Percentiles rank a stretch among this genome's conserved stretches.
phyloP scores from a whole-genome alignment of 2,888 invertebrate genomes.

The Drosophila meridionalis region DNA sequence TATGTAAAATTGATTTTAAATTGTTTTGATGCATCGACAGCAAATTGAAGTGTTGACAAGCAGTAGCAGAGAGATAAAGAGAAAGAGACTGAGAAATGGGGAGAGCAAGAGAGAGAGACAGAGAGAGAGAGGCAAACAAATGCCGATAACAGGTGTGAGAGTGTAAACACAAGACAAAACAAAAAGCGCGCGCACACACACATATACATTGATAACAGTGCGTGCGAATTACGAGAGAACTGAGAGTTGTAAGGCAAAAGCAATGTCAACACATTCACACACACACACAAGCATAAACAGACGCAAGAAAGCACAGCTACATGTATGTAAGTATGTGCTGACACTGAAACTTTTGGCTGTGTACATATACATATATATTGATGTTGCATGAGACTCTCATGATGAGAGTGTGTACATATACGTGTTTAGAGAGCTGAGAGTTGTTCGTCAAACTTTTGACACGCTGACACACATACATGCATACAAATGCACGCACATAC shows the following conservation, averaged over 20 bases:
- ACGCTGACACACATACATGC: constrained; percentile 62
- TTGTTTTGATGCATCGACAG: constrained; percentile 31
- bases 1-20: constrained; percentile 10
- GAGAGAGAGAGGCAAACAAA: constrained; percentile 13
- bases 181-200: constrained; percentile 18
- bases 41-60: constrained; percentile 18
- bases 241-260: constrained; percentile 45
- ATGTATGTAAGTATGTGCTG: not conserved
- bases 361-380: no score
- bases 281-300: not conserved
- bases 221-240: constrained; percentile 41
- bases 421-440: constrained; percentile 24
- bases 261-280: constrained; percentile 37
- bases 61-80: not conserved
- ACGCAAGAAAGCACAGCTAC: not conserved
- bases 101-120: not conserved
- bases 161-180: constrained; percentile 40
- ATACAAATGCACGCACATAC: not conserved
- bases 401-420: constrained; percentile 5
- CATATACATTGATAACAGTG: constrained; percentile 31
- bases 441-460: constrained; percentile 51
- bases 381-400: no score
- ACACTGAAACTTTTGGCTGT: no score
- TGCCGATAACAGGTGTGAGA: constrained; percentile 45
- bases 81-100: not conserved